Conservation (phyloP, 2,888 invertebrate species). For the Abrostola tripartita region DNA sequence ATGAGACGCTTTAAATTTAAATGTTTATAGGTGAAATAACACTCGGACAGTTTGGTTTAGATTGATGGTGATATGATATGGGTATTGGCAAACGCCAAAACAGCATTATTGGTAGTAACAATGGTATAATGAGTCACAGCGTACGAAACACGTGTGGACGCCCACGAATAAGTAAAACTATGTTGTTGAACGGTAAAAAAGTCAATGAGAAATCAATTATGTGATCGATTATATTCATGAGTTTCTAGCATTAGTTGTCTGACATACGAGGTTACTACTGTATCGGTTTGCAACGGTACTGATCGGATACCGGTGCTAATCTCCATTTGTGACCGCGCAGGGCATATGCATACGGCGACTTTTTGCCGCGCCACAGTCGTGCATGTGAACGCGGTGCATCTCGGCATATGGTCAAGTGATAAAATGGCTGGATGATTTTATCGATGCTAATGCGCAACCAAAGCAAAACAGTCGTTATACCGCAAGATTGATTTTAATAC, state of each 20-base stretch:
- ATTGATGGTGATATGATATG: constrained; percentile 49
- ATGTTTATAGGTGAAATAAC: constrained; percentile 33
- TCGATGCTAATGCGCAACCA: constrained; percentile 21
- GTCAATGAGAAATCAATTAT: constrained; percentile 70
- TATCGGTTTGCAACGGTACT: constrained; percentile 50
- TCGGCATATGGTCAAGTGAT: constrained; percentile 41
- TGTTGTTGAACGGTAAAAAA: constrained; percentile 78
- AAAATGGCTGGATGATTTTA: constrained; percentile 29
- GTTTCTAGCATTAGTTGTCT: constrained; percentile 49
- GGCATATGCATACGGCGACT: constrained; percentile 41
- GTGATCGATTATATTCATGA: constrained; percentile 63
- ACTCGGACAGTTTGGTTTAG: constrained; percentile 48
- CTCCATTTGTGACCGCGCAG: constrained; percentile 45
- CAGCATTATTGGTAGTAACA: constrained; percentile 49
- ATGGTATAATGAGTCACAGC: constrained; percentile 53
- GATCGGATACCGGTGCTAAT: constrained; percentile 42
- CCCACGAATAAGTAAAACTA: constrained; percentile 68
- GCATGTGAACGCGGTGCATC: constrained; percentile 7
- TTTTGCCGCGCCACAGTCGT: constrained; percentile 34
- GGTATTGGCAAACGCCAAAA: constrained; percentile 45
- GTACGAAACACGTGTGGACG: constrained; percentile 53
- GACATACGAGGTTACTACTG: constrained; percentile 41
- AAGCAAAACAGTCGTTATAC: constrained; percentile 20
- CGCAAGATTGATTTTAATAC: constrained; percentile 2
- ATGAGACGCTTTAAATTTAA: constrained; percentile 36